Evolutionary conservation across 2,888 invertebrate species (phyloP).

Genomic region (Dysmachus trigonus): DNA sequence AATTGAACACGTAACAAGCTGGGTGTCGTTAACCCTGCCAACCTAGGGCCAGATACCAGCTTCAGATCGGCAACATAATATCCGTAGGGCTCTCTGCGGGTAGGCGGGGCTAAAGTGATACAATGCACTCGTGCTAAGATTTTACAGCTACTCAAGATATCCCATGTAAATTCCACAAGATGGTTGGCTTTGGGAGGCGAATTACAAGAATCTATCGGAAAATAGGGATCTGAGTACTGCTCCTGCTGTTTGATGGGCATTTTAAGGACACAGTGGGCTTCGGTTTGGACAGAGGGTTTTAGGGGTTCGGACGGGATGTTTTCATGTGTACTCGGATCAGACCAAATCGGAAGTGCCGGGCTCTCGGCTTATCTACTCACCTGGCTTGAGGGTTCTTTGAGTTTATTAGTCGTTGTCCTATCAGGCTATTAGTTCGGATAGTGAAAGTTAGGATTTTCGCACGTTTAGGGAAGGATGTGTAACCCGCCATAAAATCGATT

Average conservation of each 20-base stretch:
- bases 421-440: not conserved
- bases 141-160: not conserved
- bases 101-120: not conserved
- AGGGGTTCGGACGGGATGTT: not conserved
- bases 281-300: not conserved
- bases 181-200: not conserved
- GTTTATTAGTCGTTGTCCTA: not conserved
- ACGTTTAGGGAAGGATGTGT: not conserved
- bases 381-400: not conserved
- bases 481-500: not conserved
- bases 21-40: not conserved
- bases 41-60: not conserved
- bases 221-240: not conserved
- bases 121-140: slow-evolving; percentile 4
- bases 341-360: not conserved
- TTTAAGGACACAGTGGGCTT: not conserved
- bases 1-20: slow-evolving; percentile 23
- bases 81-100: not conserved
- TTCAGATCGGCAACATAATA: not conserved
- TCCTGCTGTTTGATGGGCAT: not conserved
- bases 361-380: not conserved
- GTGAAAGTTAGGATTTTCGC: not conserved
- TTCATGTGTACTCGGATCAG: not conserved
- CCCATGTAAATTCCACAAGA: not conserved
- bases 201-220: not conserved